Evolutionary conservation across 2,113 vertebrate genomes (phyloP).

Genomic region (Raja brachyura): DNA sequence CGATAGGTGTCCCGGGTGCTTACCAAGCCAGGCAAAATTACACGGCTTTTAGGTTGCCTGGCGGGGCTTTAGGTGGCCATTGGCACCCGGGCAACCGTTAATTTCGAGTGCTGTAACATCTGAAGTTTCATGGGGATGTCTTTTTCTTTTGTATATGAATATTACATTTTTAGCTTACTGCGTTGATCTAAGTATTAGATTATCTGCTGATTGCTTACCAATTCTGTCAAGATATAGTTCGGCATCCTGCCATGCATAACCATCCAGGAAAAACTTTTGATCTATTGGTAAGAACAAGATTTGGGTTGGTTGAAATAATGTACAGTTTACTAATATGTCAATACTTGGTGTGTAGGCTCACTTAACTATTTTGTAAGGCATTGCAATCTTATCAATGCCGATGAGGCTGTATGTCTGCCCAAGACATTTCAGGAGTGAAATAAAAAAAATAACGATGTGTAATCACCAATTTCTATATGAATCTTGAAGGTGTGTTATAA

Average conservation of each 20-base stretch:
- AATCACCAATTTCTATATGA: not conserved
- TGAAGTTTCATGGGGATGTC: not conserved
- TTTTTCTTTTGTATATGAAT: not conserved
- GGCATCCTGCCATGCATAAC: not conserved
- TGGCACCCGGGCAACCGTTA: not conserved
- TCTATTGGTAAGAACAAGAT: not conserved
- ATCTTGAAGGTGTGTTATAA: not conserved
- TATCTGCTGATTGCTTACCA: not conserved
- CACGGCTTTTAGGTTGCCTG: too few species aligned
- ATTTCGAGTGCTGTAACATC: not conserved
- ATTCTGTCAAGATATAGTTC: not conserved
- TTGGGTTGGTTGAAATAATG: not conserved
- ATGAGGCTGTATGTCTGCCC: not conserved
- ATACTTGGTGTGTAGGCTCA: not conserved
- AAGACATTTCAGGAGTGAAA: too few species aligned
- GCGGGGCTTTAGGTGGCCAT: not conserved
- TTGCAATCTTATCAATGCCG: not conserved
- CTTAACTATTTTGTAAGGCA: not conserved
- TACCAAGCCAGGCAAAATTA: too few species aligned
- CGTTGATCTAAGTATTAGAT: not conserved
- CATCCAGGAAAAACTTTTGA: not conserved
- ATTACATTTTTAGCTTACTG: not conserved
- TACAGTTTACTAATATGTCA: not conserved
- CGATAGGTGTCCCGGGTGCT: too few species aligned
- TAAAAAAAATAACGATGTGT: not conserved